Percentiles rank a stretch among this genome's conserved stretches.
Evolutionary conservation across 2,113 vertebrate species (phyloP).

Genomic region (Datnioides undecimradiatus): DNA sequence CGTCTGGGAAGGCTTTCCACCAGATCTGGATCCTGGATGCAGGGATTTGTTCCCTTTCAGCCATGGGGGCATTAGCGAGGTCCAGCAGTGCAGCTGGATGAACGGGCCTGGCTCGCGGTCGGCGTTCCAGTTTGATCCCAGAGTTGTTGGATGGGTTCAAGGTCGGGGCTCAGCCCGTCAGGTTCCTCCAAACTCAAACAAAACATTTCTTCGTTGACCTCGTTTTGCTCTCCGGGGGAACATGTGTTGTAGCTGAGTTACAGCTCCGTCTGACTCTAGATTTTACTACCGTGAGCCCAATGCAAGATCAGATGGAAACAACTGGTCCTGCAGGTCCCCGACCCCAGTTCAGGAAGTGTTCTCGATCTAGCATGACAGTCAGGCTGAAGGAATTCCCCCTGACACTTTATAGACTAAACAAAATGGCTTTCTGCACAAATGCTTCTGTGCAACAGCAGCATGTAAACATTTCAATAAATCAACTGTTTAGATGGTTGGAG

Average conservation of each 20-base stretch:
- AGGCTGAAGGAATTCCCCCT: not conserved
- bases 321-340: not conserved
- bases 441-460: not conserved
- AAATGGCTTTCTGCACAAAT: not conserved
- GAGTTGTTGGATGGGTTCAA: not conserved
- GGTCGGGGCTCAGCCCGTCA: not conserved
- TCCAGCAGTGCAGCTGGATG: not conserved
- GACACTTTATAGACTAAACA: not conserved
- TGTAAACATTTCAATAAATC: not conserved
- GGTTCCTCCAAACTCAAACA: not conserved
- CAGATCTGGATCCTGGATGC: not conserved
- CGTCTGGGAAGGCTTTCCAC: not conserved
- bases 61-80: not conserved
- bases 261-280: not conserved
- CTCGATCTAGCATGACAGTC: not conserved
- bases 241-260: too few species aligned
- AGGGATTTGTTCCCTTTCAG: not conserved
- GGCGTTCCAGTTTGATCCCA: not conserved
- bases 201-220: not conserved
- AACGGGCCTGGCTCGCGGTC: not conserved
- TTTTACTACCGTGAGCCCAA: not conserved
- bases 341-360: not conserved
- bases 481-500: not conserved
- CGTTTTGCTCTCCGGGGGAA: not conserved
- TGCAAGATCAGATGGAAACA: not conserved